Conservation (phyloP, 2,888 invertebrate species). For the Liodrosophila aerea region DNA sequence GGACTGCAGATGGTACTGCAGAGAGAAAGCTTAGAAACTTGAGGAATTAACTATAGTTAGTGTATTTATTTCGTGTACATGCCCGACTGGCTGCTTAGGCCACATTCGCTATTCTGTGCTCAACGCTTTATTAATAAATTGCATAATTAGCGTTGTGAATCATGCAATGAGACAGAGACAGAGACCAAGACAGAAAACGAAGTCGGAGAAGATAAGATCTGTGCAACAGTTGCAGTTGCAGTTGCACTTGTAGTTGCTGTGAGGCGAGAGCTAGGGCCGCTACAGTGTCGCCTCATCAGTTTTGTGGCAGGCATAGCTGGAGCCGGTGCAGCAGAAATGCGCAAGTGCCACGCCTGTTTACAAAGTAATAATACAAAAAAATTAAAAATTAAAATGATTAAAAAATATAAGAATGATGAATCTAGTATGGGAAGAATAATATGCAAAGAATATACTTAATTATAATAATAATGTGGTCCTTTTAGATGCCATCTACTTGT, state of each 20-base stretch:
- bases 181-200: background rate
- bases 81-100: slow-evolving; percentile 17
- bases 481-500: slow-evolving; percentile 80
- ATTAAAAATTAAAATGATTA: slow-evolving; percentile 2
- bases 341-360: slow-evolving; percentile 42
- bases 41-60: background rate
- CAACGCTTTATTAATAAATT: slow-evolving; percentile 67
- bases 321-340: slow-evolving; percentile 54
- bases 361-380: slow-evolving; percentile 34
- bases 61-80: slow-evolving; percentile 21
- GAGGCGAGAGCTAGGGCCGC: slow-evolving; percentile 1
- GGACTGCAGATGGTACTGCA: too few relatives aligned
- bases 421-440: too few relatives aligned
- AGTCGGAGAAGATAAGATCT: slow-evolving; percentile 42
- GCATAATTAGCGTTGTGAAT: slow-evolving; percentile 65
- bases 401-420: too few relatives aligned
- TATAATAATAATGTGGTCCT: background rate
- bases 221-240: slow-evolving; percentile 19
- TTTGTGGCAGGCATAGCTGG: slow-evolving; percentile 52
- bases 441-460: background rate
- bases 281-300: slow-evolving; percentile 42
- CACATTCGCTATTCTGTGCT: slow-evolving; percentile 7
- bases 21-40: too few relatives aligned
- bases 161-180: slow-evolving; percentile 24
- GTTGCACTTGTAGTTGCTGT: slow-evolving; percentile 10